These are phyloP conservation scores for Sternotherus odoratus DNA, from an alignment of 2,797 vertebrate genomes.

Conservation along the genomic window DNA sequence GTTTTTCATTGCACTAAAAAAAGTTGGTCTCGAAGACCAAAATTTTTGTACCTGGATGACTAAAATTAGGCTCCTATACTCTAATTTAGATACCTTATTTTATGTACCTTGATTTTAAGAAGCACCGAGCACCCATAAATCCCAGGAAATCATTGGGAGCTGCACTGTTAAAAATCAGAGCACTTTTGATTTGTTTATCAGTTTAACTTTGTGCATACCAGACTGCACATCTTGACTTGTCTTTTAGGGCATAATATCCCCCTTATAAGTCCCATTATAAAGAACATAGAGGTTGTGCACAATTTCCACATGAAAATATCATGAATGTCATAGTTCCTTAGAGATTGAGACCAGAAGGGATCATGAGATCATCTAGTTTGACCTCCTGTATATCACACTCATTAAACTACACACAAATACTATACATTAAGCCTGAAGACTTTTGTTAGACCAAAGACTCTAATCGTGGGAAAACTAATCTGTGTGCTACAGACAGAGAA, in stretches of 20 bases:
- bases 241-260: not conserved
- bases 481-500: no score
- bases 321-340: not conserved
- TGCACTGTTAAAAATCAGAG: slow-evolving; percentile 1
- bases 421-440: no score
- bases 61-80: not conserved
- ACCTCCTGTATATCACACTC: not conserved
- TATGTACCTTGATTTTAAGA: not conserved
- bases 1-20: not conserved
- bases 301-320: not conserved
- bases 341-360: not conserved
- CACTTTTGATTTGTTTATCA: not conserved
- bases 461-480: no score
- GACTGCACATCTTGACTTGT: not conserved
- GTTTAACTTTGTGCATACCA: not conserved
- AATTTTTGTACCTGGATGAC: not conserved
- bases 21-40: no score
- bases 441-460: no score
- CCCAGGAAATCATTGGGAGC: not conserved
- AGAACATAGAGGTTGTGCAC: not conserved
- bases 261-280: not conserved
- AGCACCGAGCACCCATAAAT: not conserved
- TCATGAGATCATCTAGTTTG: not conserved
- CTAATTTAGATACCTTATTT: not conserved
- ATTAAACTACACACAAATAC: not conserved